Base-by-base conservation (phyloP, 2,797 vertebrate genomes). In the Alfaro cultratus region DNA sequence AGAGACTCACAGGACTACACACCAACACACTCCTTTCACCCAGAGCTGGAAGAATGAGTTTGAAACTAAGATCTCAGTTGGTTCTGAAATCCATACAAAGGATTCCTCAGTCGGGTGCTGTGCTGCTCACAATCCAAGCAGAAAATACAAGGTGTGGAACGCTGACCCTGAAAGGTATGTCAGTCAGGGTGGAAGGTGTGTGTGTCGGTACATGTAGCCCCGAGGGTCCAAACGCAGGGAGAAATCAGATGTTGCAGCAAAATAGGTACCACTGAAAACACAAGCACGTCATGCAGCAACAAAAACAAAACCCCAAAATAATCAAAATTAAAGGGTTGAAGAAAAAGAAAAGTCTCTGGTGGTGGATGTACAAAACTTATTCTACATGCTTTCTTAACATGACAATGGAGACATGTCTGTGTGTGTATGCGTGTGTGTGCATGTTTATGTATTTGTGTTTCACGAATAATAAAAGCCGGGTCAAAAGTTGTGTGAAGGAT, bases 241-340 rank as follows among this genome's bases (percentile, higher is more conserved):
- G 79, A 92, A 92, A 88, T 89, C 83, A 90, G 87, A 89, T 91
- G 90, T 83, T 81, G 93, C 92, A 93, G 89, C 89, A 90, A 93
- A 93, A 92, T 88, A 93, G 83, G 90, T 87, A 93, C 88, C 93
- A 94, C 92, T 89, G 92, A 82, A 94, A 95, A 91, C 89, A 95
- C 94, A 34, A 95, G 87, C 90, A 94, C 86, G 23, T 94, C 94
- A 94, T 94, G 94, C 94, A 94, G 86, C 86, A 85, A 36, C 85
- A 85, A n/a, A 60, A 45, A 34, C 23, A 23, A 60, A 60, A 60
- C 11, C 55, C 34, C 34, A 23, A 70, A 26, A 18, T 26, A 57
- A 47, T 41, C 23, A 12, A 64, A 85, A 89, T 81, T 36, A 85
- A 86, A 87, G 72, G 82, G 88, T 74, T 81, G 85, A 86, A 88